Base-by-base conservation (phyloP, 2,888 invertebrate species). In the Gymnosoma rotundatum region DNA sequence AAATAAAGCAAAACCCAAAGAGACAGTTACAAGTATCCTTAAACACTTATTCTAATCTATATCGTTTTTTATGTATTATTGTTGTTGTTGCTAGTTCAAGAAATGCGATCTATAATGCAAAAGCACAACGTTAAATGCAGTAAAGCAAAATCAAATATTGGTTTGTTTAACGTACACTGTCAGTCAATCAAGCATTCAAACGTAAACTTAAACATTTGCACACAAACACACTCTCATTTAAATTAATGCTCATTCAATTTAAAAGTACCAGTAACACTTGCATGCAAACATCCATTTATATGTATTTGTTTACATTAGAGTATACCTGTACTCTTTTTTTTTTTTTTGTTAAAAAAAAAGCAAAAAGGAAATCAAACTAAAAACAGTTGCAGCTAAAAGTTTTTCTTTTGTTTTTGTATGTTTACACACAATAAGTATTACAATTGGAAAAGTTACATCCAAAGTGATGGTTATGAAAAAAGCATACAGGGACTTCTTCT, bases 321-420 rank as follows among this genome's bases (percentile, higher is more conserved):
- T 54, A 48, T n/a, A 52, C 9, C 4, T 32, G 2, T 32, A 32
- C 8, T 32, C 7, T n/a, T n/a, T n/a, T n/a, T n/a, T n/a, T n/a
- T 52, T 52, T 52, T 20, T 52, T 52, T 48, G 6, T 32, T 32
- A 42, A 42, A n/a, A n/a, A n/a, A 10, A 38, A 38, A 38, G 10
- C 5, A 45, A 5, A 45, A 45, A 5, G 6, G n/a, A 48, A 16
- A 16, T 10, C 14, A 48, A 18, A 52, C 60, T 70, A 21, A 83
- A 83, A 80, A 76, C 83, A 80, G 76, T 75, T 79, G 61, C n/a
- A 73, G 67, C 72, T 36, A 69, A 83, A 76, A 83, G n/a, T 83
- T 79, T 61, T 50, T 52, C 21, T 50, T 48, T 74, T 2, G n/a
- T 25, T 5, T 69, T 9, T 64, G 32, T 61, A 9, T 69, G 72